Conservation (phyloP, 30 jellyfish, hydroid and myxozoan species). For the Catostylus mosaicus region DNA sequence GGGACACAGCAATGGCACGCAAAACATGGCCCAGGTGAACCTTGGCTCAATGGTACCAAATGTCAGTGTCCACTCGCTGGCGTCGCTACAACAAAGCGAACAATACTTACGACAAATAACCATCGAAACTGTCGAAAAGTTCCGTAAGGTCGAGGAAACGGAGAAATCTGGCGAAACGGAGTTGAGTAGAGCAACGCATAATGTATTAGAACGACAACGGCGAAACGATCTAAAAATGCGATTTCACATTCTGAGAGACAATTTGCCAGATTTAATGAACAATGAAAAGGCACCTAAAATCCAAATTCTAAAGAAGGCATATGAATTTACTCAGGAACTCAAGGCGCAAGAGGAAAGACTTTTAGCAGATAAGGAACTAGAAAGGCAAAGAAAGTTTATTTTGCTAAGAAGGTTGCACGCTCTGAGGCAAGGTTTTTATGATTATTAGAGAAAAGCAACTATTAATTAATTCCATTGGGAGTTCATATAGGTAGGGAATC, state of each 20-base stretch:
- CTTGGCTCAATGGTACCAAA: constrained; percentile 36
- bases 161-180: constrained; percentile 64
- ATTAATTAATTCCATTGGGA: neutral
- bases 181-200: constrained; percentile 92
- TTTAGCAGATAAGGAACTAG: constrained; percentile 87
- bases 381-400: constrained; percentile 82
- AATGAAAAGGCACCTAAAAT: constrained; percentile 96
- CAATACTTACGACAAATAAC: constrained; percentile 62
- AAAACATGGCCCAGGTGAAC: constrained; percentile 20
- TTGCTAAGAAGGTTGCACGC: constrained; percentile 69
- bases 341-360: constrained; percentile 92
- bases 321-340: constrained; percentile 68
- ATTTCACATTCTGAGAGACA: constrained; percentile 86
- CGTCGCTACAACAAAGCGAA: constrained; percentile 58
- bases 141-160: constrained; percentile 34
- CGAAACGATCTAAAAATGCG: constrained; percentile 95
- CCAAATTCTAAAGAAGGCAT: constrained; percentile 89
- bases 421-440: constrained; percentile 73
- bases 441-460: neutral
- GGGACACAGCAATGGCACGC: constrained; percentile 39
- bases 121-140: constrained; percentile 33
- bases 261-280: constrained; percentile 83
- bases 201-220: constrained; percentile 92
- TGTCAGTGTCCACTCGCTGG: constrained; percentile 22
- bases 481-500: neutral